Base-by-base conservation (phyloP, 2,888 invertebrate genomes). In the Drosophila engyochracea region DNA sequence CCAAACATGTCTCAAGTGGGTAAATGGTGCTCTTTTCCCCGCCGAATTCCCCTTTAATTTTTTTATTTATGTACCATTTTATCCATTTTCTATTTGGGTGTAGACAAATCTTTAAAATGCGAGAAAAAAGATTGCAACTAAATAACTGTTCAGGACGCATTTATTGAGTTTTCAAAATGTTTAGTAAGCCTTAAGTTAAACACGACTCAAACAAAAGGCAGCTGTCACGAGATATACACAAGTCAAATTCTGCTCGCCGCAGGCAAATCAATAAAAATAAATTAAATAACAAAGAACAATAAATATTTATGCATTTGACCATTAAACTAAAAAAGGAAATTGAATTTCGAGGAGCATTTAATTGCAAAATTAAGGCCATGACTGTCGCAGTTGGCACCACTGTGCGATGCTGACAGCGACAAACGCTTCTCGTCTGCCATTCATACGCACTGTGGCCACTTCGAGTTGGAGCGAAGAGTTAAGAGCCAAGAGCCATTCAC, bases 401-500 rank as follows among this genome's bases (percentile, higher is more conserved):
- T 44, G 58, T 58, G 31, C 58, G 10, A 5, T 4, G 57, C 57
- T 57, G 57, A 41, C 30, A 37, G 16, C 39, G 14, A n/a, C 59
- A 58, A 81, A 66, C 67, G 80, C 60, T 74, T 82, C 31, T 35
- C 31, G 84, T 73, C 81, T 79, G 74, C 68, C 86, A 87, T 87
- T 87, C 87, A 85, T 85, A 85, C 89, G 85, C 85, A 89, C 85
- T 67, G 85, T 89, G 82, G 85, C 65, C 79, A 70, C 53, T 49
- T 66, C 47, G 53, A 49, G 61, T 55, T 70, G 60, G 41, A 31
- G 37, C 37, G n/a, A 55, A 37, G 54, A 55, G 37, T 4, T 28
- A 55, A 37, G 16, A 63, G 39, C 59, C 51, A 60, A 33, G 52
- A 59, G 63, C 73, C 76, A 78, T 77, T 76, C 87, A 84, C 76